Conservation (phyloP, 2,797 vertebrate species). For the Hydrolagus colliei region DNA sequence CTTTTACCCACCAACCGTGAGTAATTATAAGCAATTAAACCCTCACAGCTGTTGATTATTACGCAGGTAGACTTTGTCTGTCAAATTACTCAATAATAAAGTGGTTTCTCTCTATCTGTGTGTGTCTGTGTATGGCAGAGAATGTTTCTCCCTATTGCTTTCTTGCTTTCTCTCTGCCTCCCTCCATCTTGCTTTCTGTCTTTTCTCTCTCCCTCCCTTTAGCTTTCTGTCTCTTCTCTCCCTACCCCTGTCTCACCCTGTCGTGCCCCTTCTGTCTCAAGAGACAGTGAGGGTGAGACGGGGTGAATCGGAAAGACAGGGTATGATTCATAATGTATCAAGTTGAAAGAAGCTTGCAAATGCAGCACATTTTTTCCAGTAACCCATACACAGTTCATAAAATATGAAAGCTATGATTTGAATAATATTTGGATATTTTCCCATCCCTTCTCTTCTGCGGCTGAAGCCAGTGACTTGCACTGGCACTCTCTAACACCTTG, state of each 20-base stretch:
- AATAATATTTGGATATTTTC: too few species aligned
- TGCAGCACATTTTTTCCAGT: too few species aligned
- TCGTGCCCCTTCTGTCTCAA: too few species aligned
- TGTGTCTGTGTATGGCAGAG: not conserved
- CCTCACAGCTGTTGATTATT: constrained; percentile 26
- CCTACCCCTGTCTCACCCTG: not conserved
- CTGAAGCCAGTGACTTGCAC: too few species aligned
- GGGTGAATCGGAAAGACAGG: too few species aligned
- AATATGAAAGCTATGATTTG: too few species aligned
- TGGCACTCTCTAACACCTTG: too few species aligned
- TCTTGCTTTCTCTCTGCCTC: not conserved
- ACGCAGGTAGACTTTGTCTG: constrained; percentile 18
- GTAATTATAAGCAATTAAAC: constrained; percentile 27
- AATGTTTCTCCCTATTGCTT: not conserved
- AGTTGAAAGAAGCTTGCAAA: too few species aligned
- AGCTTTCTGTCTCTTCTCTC: not conserved
- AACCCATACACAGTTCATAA: too few species aligned
- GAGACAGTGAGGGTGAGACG: too few species aligned
- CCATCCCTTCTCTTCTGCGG: too few species aligned
- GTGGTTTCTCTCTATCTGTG: not conserved
- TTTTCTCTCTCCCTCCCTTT: not conserved
- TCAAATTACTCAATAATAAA: not conserved
- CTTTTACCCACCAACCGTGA: constrained; percentile 29
- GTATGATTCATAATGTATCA: too few species aligned
- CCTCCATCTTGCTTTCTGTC: not conserved